phyloP scores from a whole-genome alignment of 2,888 invertebrate genomes.

The Dolichopus griseipennis region DNA sequence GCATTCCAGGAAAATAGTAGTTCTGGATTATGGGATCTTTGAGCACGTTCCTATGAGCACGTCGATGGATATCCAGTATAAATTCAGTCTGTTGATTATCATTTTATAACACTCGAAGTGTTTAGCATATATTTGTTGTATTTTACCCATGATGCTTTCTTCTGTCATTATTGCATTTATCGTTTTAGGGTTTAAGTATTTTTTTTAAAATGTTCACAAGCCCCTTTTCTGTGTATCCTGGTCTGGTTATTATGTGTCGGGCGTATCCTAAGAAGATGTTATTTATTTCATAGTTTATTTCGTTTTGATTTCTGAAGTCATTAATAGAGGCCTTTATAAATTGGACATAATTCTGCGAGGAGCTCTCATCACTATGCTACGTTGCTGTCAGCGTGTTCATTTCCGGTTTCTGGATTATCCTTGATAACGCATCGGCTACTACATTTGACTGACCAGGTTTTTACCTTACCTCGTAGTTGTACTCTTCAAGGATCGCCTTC shows the following conservation, averaged over 20 bases:
- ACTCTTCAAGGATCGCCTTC: conserved; percentile 19
- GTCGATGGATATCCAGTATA: too few relatives aligned
- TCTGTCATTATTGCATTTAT: neutral
- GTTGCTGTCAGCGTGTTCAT: conserved; percentile 9
- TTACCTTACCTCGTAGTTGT: conserved; percentile 12
- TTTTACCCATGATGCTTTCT: too few relatives aligned
- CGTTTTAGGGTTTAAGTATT: neutral
- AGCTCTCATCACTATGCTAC: conserved; percentile 13
- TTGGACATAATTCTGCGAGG: neutral
- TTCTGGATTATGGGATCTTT: too few relatives aligned
- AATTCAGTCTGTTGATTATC: too few relatives aligned
- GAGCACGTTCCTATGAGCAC: too few relatives aligned
- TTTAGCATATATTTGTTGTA: too few relatives aligned
- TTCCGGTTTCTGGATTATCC: conserved; percentile 2
- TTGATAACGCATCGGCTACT: conserved; percentile 14
- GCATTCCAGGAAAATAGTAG: conserved; percentile 8
- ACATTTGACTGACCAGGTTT: conserved; percentile 13
- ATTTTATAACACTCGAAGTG: too few relatives aligned
- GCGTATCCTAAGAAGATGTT: neutral
- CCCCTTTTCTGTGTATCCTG: too few relatives aligned
- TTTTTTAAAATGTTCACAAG: too few relatives aligned
- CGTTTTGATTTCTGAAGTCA: conserved; percentile 9
- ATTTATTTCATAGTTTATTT: neutral
- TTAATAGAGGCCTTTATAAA: conserved; percentile 9
- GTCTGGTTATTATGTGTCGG: too few relatives aligned